Base-by-base conservation (phyloP, 2,113 vertebrate species). In the Lophius piscatorius region DNA sequence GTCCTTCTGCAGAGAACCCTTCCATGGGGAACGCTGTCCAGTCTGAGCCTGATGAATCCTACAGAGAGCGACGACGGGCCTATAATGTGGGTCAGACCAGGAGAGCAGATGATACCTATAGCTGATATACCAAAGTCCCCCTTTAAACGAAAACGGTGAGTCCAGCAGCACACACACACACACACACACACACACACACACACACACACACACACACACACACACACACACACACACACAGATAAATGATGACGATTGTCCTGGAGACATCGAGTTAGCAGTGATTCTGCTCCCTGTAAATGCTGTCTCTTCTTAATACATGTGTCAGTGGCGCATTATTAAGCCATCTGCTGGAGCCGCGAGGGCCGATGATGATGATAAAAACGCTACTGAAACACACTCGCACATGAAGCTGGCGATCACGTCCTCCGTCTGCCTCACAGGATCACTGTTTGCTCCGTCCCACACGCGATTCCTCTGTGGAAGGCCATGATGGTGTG, bases 41-140 rank as follows among this genome's bases (percentile, higher is more conserved):
- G 94, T 84, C 92, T 99, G 85, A 92, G 92, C 71, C 89, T 91
- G 81, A 94, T 94, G 85, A 91, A 90, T 86, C 96, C 95, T 51
- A 94, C 91, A 63, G 96, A 99, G 70, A 98, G 96, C 16, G 97
- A 99, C 70, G 97, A 99, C 51, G 97, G 97, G 48, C 97, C 97
- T 42, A 99, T 99, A 68, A 94, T 99, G 96, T 99, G 97, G 97
- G 97, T 99, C 77, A 93, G 97, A 47, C 97, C 97, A 0, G 97
- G 97, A 89, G 97, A 99, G 24, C 97, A 99, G 89, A 97, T 98
- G 97, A 99, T 99, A 86, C 97, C 97, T 55, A 94, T 98, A 85
- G 94, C 97, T 61, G 97, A 99, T 76, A 96, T 98, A 94, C 97
- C 96, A 92, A 99, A 99, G 94, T 98, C 97, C 82, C 97, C 96